Evolutionary conservation across 2,797 vertebrate genomes (phyloP), one percentile per base, ranked within the genome.

Genomic region (Acipenser transmontanus): DNA sequence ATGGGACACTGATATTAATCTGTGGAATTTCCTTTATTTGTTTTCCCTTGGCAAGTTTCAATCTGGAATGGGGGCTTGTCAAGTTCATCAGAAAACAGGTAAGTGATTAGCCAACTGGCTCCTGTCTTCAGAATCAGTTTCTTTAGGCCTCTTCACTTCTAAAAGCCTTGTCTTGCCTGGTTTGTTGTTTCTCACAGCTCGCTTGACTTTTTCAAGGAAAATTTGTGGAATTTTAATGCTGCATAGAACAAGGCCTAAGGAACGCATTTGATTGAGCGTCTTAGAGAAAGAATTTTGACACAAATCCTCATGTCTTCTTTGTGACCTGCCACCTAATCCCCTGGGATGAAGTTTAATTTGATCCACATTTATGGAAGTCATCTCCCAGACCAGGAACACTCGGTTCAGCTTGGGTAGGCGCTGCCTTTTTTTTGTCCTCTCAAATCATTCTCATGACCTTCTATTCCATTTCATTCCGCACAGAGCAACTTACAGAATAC

Each of bases 311-410:
- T 57, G 54, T 57, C 54, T 57, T 11, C 54, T n/a, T 0, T 2
- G 54, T 57, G 54, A 57, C 54, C 54, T 57, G 54, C 54, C 7
- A 57, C 54, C 54, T n/a, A 57, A 57, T 57, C 54, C 14, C 54
- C 7, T 1, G 1, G 54, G 54, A 11, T 57, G 8, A n/a, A n/a
- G 12, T 57, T 57, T 57, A 11, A 11, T 13, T n/a, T 57, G 14
- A 57, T 14, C 54, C 54, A 57, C 14, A 57, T 57, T n/a, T 57
- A 11, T 5, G 54, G 54, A 57, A 57, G 54, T 10, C 14, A 13
- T n/a, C 6, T 57, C 54, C 54, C 9, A 57, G 9, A 11, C 54
- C 5, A n/a, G 11, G 12, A 52, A 4, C 51, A 52, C 51, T 34
- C 34, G 2, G 9, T 57, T 57, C 54, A 11, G 12, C 54, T 57